These are phyloP conservation scores for Ascaphus truei DNA, from an alignment of 2,113 vertebrate species.

Conservation along the genomic window DNA sequence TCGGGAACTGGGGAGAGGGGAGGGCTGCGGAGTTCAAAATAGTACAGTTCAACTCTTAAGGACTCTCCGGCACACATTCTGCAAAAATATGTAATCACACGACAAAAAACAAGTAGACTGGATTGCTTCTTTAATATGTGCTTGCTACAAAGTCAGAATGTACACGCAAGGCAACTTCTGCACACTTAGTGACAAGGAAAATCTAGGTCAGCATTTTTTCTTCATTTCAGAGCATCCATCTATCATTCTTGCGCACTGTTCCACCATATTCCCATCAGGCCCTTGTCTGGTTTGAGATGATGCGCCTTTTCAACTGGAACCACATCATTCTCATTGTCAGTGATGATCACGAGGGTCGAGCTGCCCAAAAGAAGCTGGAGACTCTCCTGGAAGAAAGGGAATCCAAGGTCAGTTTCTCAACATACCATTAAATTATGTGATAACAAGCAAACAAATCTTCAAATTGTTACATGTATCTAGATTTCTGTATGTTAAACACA, in stretches of 20 bases:
- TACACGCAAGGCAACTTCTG: too few relatives aligned
- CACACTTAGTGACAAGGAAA: too few relatives aligned
- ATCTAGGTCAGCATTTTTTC: conserved; percentile 39
- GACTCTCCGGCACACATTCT: too few relatives aligned
- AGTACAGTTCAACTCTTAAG: too few relatives aligned
- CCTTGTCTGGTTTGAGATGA: conserved; percentile 97
- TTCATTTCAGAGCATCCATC: conserved; percentile 86
- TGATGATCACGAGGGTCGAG: conserved; percentile 94
- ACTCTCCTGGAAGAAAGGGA: conserved; percentile 94
- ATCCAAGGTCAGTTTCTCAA: conserved; percentile 86
- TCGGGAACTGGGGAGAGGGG: too few relatives aligned
- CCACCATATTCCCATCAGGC: conserved; percentile 97
- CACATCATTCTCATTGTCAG: conserved; percentile 96
- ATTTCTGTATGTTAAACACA: conserved; percentile 88
- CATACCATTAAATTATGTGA: conserved; percentile 49
- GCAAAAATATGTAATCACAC: too few relatives aligned
- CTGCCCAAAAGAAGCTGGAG: conserved; percentile 95
- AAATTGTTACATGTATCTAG: conserved; percentile 78
- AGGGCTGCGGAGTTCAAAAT: too few relatives aligned
- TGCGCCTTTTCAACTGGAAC: conserved; percentile 96
- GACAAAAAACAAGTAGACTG: too few relatives aligned
- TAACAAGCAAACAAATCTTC: conserved; percentile 53
- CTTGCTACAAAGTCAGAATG: too few relatives aligned
- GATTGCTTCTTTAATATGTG: too few relatives aligned
- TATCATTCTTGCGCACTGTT: conserved; percentile 93